phyloP scores from a whole-genome alignment of 2,888 invertebrate species.

The Barypeithes pellucidus region DNA sequence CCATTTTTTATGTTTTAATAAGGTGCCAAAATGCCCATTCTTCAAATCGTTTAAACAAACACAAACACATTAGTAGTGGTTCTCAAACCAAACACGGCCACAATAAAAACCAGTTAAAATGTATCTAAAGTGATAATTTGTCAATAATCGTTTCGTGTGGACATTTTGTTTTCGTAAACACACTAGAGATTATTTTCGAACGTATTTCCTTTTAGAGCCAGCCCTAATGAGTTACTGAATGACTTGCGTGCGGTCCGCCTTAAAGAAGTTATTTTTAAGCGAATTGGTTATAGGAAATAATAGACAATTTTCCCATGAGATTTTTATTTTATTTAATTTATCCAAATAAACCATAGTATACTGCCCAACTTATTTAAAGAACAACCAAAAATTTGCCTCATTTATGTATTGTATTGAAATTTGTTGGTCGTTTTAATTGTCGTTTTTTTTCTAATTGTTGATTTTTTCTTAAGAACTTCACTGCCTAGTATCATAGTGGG shows the following conservation, averaged over 20 bases:
- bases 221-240: slow-evolving; percentile 45
- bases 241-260: slow-evolving; percentile 51
- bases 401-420: too few species aligned
- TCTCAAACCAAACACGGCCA: slow-evolving; percentile 36
- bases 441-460: too few species aligned
- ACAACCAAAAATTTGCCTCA: too few species aligned
- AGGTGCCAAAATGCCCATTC: slow-evolving; percentile 46
- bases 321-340: neutral
- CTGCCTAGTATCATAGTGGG: too few species aligned
- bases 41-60: slow-evolving; percentile 45
- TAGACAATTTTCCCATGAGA: slow-evolving; percentile 27
- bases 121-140: slow-evolving; percentile 40
- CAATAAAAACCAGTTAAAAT: slow-evolving; percentile 24
- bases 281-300: slow-evolving; percentile 16
- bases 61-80: slow-evolving; percentile 51
- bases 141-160: slow-evolving; percentile 40
- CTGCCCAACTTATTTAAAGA: too few species aligned
- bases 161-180: slow-evolving; percentile 41
- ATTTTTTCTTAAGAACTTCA: too few species aligned
- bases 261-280: slow-evolving; percentile 37
- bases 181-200: slow-evolving; percentile 34
- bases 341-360: too few species aligned
- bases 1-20: slow-evolving; percentile 23
- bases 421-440: too few species aligned
- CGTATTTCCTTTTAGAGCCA: slow-evolving; percentile 44